These are phyloP conservation scores for Allolobophora icterica DNA, from an alignment of 2,888 invertebrate species.

Conservation along the genomic window DNA sequence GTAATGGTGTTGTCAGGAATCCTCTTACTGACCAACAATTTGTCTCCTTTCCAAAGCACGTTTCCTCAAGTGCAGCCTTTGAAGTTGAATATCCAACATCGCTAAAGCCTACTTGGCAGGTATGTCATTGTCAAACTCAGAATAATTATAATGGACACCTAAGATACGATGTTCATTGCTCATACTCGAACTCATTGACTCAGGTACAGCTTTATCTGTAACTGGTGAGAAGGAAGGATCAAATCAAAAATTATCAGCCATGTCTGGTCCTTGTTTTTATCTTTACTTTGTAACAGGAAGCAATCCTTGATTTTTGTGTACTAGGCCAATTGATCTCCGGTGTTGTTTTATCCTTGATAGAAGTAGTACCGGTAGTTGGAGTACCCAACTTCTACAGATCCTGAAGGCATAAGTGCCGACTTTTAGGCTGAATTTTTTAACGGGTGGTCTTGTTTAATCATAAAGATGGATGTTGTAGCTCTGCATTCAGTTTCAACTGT, in stretches of 20 bases:
- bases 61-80: not conserved
- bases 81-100: not conserved
- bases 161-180: not conserved
- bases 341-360: not conserved
- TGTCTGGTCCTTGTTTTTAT: not conserved
- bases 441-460: not conserved
- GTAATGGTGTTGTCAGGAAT: not conserved
- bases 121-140: not conserved
- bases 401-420: not conserved
- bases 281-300: not conserved
- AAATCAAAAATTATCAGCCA: not conserved
- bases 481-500: not conserved
- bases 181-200: not conserved
- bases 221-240: not conserved
- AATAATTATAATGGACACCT: not conserved
- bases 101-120: not conserved
- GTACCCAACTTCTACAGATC: no score
- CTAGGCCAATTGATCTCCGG: not conserved
- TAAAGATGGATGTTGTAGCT: not conserved
- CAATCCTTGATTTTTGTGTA: not conserved
- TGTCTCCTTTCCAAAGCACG: not conserved
- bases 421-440: not conserved
- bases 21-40: not conserved
- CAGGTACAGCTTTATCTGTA: not conserved
- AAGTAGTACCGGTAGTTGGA: no score